These are phyloP conservation scores for Biston betularia DNA, from an alignment of 2,888 invertebrate genomes.

Conservation along the genomic window DNA sequence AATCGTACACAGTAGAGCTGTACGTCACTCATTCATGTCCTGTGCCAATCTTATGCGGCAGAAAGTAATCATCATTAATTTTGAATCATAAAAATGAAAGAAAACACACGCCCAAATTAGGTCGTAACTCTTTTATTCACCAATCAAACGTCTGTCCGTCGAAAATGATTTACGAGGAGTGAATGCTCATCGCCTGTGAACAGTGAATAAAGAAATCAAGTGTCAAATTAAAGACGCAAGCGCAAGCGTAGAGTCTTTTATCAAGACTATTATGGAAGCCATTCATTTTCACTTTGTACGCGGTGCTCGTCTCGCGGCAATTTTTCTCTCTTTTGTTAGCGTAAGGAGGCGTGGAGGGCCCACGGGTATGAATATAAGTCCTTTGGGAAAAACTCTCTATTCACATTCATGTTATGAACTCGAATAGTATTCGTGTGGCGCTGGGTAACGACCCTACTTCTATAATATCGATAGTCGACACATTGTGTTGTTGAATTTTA, in stretches of 20 bases:
- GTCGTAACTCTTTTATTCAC: conserved; percentile 28
- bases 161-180: conserved; percentile 61
- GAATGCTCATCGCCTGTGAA: conserved; percentile 68
- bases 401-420: conserved; percentile 49
- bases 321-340: conserved; percentile 70
- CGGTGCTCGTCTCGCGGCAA: conserved; percentile 65
- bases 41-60: not conserved
- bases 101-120: conserved; percentile 20
- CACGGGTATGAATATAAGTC: conserved; percentile 65
- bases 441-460: conserved; percentile 31
- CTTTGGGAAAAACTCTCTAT: conserved; percentile 54
- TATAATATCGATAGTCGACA: not conserved
- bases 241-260: conserved; percentile 59
- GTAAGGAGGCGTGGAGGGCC: conserved; percentile 59
- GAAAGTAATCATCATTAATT: not conserved
- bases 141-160: conserved; percentile 37
- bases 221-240: conserved; percentile 71
- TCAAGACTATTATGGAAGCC: conserved; percentile 60
- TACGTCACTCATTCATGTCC: not conserved
- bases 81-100: conserved; percentile 6
- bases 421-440: conserved; percentile 31
- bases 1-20: too few relatives aligned
- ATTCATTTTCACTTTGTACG: conserved; percentile 73
- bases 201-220: conserved; percentile 77
- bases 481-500: not conserved